These are phyloP conservation scores for Luperina testacea DNA, from an alignment of 2,888 invertebrate genomes.

Conservation along the genomic window DNA sequence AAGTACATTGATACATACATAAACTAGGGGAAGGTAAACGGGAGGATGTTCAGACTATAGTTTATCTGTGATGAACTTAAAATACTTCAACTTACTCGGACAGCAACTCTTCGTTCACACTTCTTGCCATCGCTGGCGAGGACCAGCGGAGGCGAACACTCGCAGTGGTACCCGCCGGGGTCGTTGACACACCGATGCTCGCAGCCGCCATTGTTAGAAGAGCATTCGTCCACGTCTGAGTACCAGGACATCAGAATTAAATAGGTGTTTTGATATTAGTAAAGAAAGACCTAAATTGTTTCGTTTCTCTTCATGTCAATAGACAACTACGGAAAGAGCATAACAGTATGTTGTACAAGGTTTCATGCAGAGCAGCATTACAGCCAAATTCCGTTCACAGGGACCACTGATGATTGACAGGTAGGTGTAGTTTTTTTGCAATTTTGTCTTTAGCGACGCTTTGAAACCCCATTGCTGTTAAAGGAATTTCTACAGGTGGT, in stretches of 20 bases:
- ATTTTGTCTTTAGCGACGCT: not conserved
- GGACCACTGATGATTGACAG: not conserved
- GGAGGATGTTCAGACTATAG: not conserved
- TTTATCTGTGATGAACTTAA: not conserved
- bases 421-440: not conserved
- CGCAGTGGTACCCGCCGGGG: conserved; percentile 90
- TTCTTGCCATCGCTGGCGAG: conserved; percentile 90
- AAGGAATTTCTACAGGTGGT: not conserved
- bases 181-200: conserved; percentile 91
- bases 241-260: conserved; percentile 18
- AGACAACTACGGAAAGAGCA: not conserved
- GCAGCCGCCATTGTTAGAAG: conserved; percentile 91
- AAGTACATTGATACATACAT: not conserved
- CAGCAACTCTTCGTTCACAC: conserved; percentile 83
- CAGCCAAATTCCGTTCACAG: not conserved
- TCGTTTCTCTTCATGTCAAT: not conserved
- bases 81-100: conserved; percentile 74
- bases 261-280: not conserved
- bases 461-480: not conserved
- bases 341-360: no score
- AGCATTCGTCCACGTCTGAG: conserved; percentile 91
- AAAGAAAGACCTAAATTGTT: not conserved
- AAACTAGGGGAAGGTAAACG: no score
- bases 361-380: not conserved
- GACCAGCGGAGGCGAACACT: conserved; percentile 88